These are phyloP conservation scores for Macrostomum cliftonense DNA, from an alignment of 2,888 invertebrate species.

Conservation along the genomic window DNA sequence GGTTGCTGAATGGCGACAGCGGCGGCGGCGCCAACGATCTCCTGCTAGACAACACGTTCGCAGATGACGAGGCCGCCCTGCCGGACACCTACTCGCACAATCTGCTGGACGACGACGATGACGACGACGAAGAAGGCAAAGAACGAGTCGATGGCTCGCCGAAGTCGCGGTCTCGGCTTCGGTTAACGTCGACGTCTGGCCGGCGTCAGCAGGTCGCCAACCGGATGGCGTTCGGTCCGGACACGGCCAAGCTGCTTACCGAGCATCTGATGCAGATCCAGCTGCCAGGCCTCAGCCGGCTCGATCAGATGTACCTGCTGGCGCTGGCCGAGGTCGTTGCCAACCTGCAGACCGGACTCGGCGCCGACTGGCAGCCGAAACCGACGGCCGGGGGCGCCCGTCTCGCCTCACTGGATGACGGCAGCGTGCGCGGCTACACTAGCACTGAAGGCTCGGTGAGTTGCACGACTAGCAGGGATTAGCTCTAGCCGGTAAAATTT, in stretches of 20 bases:
- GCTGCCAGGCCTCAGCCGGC: constrained; percentile 60
- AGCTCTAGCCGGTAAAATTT: too few species aligned
- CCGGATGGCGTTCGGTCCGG: constrained; percentile 9
- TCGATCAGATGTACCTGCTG: constrained; percentile 98
- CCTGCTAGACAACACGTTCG: not conserved
- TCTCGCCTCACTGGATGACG: constrained; percentile 5
- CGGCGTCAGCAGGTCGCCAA: not conserved
- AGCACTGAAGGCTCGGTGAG: too few species aligned
- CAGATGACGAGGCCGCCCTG: not conserved
- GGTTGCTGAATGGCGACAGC: not conserved
- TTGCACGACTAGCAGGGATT: too few species aligned
- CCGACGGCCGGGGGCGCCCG: constrained; percentile 6
- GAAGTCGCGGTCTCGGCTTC: not conserved
- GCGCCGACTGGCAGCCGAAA: constrained; percentile 15
- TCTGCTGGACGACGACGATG: too few species aligned
- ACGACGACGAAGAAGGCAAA: not conserved
- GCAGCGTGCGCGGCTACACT: constrained; percentile 37
- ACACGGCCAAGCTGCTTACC: constrained; percentile 53
- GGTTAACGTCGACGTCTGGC: not conserved
- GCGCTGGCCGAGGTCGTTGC: constrained; percentile 86
- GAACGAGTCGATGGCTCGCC: not conserved
- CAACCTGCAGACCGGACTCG: constrained; percentile 38
- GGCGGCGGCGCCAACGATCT: not conserved
- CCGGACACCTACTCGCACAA: constrained; percentile 1
- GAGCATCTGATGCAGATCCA: constrained; percentile 53